Evolutionary conservation across 1,140 invertebrate genomes (phyloP), one percentile per base, ranked within the genome.

Genomic region (Mizuhopecten yessoensis): DNA sequence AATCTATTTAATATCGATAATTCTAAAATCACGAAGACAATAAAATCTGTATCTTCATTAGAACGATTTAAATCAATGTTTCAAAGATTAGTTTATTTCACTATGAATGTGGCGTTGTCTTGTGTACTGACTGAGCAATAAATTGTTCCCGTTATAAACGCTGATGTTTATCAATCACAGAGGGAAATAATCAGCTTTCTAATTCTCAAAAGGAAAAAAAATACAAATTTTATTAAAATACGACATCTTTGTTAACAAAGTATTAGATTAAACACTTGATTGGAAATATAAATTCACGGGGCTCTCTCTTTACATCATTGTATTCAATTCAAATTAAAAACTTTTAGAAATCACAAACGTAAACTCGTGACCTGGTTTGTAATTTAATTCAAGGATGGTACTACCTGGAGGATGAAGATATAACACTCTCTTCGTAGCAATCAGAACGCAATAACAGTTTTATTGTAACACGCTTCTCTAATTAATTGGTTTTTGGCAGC

Each of bases 401-500:
- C 29, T 75, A 75, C 57, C 57, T 75, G 57, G 57, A 75, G 57
- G n/a, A 29, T 75, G 57, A 75, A n/a, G 57, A 29, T 75, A 23
- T 75, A n/a, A 29, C n/a, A 75, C 57, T 75, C 57, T 75, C 9
- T 29, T 75, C 57, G 29, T 75, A 75, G 57, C 57, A 75, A 45
- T 45, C 42, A 45, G 42, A 45, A 17, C 42, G 42, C 57, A 75
- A 75, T 75, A 29, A 75, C 57, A 29, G 57, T 75, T 75, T 75
- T 29, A 75, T 75, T 75, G 57, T 75, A 75, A 75, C 57, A 75
- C 57, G 15, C n/a, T 7, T 29, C n/a, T 75, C 57, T 75, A 75
- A 75, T 75, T 75, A 75, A 75, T 75, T 75, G 57, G 57, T 75
- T 75, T 75, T 75, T 75, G 57, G 57, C 57, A 75, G 57, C 57